phyloP scores from a whole-genome alignment of 2,888 invertebrate species.

The Euzophera pinguis region DNA sequence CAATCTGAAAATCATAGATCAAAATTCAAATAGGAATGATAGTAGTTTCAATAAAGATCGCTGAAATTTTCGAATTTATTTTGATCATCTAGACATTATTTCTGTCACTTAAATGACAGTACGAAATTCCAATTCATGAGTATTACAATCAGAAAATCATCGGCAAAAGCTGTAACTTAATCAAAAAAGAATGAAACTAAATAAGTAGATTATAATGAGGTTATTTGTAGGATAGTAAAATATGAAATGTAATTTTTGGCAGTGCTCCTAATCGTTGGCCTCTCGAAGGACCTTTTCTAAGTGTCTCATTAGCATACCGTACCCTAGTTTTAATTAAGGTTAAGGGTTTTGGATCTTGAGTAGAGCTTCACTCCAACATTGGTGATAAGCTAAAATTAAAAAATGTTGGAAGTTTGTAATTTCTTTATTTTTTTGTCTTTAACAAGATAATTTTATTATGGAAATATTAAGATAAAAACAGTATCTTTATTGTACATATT shows the following conservation, averaged over 20 bases:
- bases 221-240: slow-evolving; percentile 13
- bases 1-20: no score
- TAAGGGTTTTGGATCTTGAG: slow-evolving; percentile 4
- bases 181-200: not conserved
- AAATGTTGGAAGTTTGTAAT: not conserved
- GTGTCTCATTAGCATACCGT: slow-evolving; percentile 14
- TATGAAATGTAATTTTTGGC: slow-evolving; percentile 11
- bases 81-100: no score
- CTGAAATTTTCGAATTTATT: no score
- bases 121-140: no score
- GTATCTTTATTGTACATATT: no score
- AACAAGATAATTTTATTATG: no score
- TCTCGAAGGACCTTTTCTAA: slow-evolving; percentile 13
- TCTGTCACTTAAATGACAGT: no score
- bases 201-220: slow-evolving; percentile 9
- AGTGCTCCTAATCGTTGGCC: slow-evolving; percentile 9
- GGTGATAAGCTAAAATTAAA: slow-evolving; percentile 11
- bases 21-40: no score
- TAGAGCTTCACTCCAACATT: not conserved
- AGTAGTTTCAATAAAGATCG: no score
- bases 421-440: no score
- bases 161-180: not conserved
- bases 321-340: slow-evolving; percentile 8
- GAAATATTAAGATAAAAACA: no score
- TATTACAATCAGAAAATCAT: no score